These are phyloP conservation scores for Heliconius charithonia DNA, from an alignment of 2,888 invertebrate species.

Conservation along the genomic window DNA sequence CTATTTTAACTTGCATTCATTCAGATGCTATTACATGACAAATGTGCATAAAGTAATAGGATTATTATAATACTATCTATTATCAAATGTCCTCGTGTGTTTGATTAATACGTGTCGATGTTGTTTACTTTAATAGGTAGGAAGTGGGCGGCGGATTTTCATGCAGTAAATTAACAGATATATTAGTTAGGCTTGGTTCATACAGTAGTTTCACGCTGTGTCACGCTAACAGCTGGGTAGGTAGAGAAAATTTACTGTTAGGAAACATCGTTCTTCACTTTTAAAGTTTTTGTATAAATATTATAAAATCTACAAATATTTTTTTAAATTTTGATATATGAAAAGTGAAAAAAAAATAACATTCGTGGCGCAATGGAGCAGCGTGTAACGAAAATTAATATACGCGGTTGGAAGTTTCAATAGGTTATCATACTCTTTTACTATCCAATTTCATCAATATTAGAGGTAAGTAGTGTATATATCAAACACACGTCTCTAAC, in stretches of 20 bases:
- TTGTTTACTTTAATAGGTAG: constrained; percentile 27
- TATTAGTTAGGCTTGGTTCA: background rate
- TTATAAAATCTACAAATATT: too few species aligned
- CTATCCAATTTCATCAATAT: background rate
- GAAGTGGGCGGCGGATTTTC: constrained; percentile 29
- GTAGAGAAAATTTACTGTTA: too few species aligned
- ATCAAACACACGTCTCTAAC: background rate
- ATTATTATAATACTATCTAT: constrained; percentile 10
- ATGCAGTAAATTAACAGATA: constrained; percentile 15
- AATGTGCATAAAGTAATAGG: background rate
- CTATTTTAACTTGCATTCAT: background rate
- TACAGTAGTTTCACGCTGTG: background rate
- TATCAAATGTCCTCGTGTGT: constrained; percentile 25
- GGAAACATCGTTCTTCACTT: too few species aligned
- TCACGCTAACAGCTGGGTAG: too few species aligned
- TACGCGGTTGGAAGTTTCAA: background rate
- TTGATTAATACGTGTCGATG: constrained; percentile 35
- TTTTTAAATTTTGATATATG: too few species aligned
- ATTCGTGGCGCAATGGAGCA: too few species aligned
- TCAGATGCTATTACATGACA: background rate
- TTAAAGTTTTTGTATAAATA: too few species aligned
- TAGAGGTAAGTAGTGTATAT: background rate
- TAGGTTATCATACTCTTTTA: background rate
- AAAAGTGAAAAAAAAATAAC: too few species aligned
- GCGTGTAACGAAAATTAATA: too few species aligned